Evolutionary conservation across 37 sponge, comb jelly and placozoan species (phyloP).

Genomic region (Cladorhizidae sp.): DNA sequence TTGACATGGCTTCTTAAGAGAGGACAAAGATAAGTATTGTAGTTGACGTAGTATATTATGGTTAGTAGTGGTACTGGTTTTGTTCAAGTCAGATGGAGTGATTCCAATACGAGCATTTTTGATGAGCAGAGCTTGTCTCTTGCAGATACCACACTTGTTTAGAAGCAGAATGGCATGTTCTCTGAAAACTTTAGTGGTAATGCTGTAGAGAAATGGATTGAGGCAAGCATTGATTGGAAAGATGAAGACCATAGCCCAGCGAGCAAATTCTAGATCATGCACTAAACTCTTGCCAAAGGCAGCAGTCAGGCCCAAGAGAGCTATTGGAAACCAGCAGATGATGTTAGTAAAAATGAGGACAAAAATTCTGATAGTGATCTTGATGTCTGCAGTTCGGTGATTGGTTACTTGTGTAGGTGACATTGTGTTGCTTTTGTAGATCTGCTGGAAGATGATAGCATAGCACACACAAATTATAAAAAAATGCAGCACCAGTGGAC

Average conservation of each 20-base stretch:
- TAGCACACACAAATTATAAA: constrained; percentile 59
- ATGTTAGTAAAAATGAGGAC: constrained; percentile 73
- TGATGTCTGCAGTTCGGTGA: constrained; percentile 18
- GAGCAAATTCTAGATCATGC: constrained; percentile 37
- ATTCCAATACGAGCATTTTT: background rate
- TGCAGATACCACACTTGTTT: constrained; percentile 37
- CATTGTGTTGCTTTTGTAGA: background rate
- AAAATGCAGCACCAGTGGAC: constrained; percentile 39
- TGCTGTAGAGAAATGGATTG: constrained; percentile 81
- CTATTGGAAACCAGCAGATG: constrained; percentile 88
- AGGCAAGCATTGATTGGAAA: constrained; percentile 84
- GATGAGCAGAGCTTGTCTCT: background rate
- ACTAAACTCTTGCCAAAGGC: constrained; percentile 40
- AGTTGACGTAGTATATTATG: background rate
- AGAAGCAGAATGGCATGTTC: constrained; percentile 40
- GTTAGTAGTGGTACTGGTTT: background rate
- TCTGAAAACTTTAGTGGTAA: constrained; percentile 64
- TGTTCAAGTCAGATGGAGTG: background rate
- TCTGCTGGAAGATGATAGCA: constrained; percentile 31
- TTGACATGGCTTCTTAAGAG: background rate
- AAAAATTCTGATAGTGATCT: constrained; percentile 66
- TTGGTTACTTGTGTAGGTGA: background rate
- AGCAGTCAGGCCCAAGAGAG: constrained; percentile 64
- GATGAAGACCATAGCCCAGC: constrained; percentile 67
- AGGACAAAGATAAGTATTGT: background rate